These are phyloP conservation scores for Danaus chrysippus DNA, from an alignment of 2,888 invertebrate species.

Conservation along the genomic window DNA sequence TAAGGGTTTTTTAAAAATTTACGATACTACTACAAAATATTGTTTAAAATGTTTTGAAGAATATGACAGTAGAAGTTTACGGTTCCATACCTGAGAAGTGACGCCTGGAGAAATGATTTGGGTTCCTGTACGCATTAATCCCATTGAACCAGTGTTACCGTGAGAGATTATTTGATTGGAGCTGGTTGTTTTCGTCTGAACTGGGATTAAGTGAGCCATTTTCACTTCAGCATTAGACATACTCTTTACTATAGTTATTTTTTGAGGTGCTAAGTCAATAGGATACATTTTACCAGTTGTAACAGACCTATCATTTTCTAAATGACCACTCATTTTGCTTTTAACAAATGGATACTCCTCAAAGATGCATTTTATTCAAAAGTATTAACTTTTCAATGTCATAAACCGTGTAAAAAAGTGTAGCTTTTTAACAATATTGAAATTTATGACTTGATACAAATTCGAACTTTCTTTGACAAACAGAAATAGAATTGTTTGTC, in stretches of 20 bases:
- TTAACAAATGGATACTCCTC: slow-evolving; percentile 6
- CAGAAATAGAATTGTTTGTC: slow-evolving; percentile 30
- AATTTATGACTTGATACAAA: slow-evolving; percentile 19
- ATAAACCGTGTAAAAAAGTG: slow-evolving; percentile 2
- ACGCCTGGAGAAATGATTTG: slow-evolving; percentile 71
- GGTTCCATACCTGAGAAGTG: slow-evolving; percentile 57
- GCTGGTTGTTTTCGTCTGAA: slow-evolving; percentile 59
- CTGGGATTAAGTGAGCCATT: slow-evolving; percentile 70
- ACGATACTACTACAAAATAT: background rate
- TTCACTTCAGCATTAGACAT: slow-evolving; percentile 68
- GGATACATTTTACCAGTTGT: slow-evolving; percentile 78
- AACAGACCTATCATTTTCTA: slow-evolving; percentile 77
- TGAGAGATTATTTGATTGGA: slow-evolving; percentile 65
- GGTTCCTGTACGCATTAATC: slow-evolving; percentile 68
- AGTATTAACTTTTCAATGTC: slow-evolving; percentile 4
- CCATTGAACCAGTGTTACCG: slow-evolving; percentile 50
- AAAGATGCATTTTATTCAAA: slow-evolving; percentile 13
- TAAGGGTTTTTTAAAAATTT: too few species aligned
- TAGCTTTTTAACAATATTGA: slow-evolving; percentile 10
- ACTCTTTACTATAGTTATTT: slow-evolving; percentile 73
- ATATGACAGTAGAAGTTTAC: background rate
- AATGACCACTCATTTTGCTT: slow-evolving; percentile 67
- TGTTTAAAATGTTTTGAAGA: background rate
- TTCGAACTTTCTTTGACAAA: slow-evolving; percentile 38
- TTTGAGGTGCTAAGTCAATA: slow-evolving; percentile 75